Percentiles rank a stretch among this genome's conserved stretches.
Conservation (phyloP, 2,797 vertebrate species). For the Girardinus metallicus region DNA sequence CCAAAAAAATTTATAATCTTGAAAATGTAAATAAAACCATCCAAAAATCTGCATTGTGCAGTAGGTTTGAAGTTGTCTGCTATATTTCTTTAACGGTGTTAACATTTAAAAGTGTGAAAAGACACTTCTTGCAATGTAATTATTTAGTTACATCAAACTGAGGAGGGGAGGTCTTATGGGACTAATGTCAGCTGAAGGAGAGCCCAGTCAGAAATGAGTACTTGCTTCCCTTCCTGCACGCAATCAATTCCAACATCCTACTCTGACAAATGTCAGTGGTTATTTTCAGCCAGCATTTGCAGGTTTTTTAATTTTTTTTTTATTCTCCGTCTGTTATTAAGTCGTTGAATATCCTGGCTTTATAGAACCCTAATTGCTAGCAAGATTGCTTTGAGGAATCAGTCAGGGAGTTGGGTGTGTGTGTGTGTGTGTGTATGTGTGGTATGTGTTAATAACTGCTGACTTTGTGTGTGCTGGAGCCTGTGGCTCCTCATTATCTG, state of each 20-base stretch:
- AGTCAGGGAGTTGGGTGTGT: constrained; percentile 4
- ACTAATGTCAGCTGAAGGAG: constrained; percentile 16
- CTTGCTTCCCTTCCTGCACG: constrained; percentile 3
- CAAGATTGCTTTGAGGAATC: constrained; percentile 15
- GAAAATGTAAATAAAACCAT: constrained; percentile 22
- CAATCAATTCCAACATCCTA: constrained; percentile 44
- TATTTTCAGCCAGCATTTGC: constrained; percentile 34
- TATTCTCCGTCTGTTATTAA: constrained; percentile 48
- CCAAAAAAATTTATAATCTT: neutral
- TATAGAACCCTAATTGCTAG: constrained; percentile 45
- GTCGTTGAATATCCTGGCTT: constrained; percentile 31
- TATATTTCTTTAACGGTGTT: constrained; percentile 5
- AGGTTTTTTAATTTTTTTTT: constrained; percentile 29
- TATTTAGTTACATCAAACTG: constrained; percentile 6
- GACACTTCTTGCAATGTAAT: neutral
- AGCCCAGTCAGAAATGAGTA: constrained; percentile 20
- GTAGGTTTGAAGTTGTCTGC: neutral
- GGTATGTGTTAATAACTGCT: constrained; percentile 15
- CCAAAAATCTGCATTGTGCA: neutral
- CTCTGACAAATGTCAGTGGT: constrained; percentile 49
- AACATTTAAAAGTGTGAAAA: constrained; percentile 7
- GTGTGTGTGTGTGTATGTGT: neutral
- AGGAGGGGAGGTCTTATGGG: constrained; percentile 2
- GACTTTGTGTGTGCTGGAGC: constrained; percentile 26
- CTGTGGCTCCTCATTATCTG: constrained; percentile 68